Base-by-base conservation (phyloP, 1,140 invertebrate species). In the Solenopsis fugax region DNA sequence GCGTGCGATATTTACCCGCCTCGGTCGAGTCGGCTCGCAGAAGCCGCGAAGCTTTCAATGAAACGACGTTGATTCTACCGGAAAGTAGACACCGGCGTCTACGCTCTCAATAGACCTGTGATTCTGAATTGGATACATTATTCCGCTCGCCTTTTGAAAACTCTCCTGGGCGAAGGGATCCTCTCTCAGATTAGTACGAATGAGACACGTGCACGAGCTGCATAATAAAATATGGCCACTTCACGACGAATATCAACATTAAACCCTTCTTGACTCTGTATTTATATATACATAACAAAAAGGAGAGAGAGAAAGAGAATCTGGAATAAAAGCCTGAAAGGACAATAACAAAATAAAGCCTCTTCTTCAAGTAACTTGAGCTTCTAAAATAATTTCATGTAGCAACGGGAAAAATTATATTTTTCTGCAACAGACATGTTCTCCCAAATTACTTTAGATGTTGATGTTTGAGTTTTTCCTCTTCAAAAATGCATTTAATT, bases 1-100 rank as follows among this genome's bases (percentile, higher is more conserved):
- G 84, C 71, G 58, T 64, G 65, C 56, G 88, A n/a, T 84, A 60
- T 84, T 90, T 90, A 82, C 88, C n/a, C 67, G 65, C 64, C 76
- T 82, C 56, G 48, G 52, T 56, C 67, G 69, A 41, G 56, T 54
- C 72, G 52, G 62, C 10, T 71, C 16, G 45, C 50, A 41, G 75
- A 21, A 45, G 37, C 50, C 1, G 62, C 72, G 52, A n/a, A 62
- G 73, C 60, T 88, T 60, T 54, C 82, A 56, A 75, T 69, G 73
- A 67, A 71, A 72, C 54, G 45, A n/a, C 56, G 72, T 48, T 76
- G 80, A 73, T 73, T 76, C 87, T 9, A 24, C 48, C 45, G 21
- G 56, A 67, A 77, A 84, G 69, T 60, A 75, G 80, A 84, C 54
- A 73, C 54, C 67, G 48, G 5, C 48, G 67, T 84, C 80, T 75